These are phyloP conservation scores for Platyscapa corneri DNA, from an alignment of 1,140 invertebrate genomes.

Conservation along the genomic window DNA sequence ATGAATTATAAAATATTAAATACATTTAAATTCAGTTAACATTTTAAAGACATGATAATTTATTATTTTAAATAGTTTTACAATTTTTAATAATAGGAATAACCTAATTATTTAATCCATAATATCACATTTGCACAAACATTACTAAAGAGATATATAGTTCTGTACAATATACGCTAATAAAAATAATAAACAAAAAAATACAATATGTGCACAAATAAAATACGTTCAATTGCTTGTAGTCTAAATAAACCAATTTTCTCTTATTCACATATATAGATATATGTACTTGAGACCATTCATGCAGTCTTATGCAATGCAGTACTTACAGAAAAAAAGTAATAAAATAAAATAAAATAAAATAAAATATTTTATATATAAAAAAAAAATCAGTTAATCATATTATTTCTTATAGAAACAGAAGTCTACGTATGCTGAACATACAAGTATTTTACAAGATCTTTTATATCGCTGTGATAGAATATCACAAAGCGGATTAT, in stretches of 20 bases:
- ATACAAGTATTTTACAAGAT: constrained; percentile 49
- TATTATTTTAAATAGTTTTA: constrained; percentile 57
- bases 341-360: neutral
- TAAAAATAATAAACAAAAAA: constrained; percentile 42
- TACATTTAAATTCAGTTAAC: neutral
- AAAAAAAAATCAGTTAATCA: neutral
- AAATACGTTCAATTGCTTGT: constrained; percentile 17
- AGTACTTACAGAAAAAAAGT: constrained; percentile 33
- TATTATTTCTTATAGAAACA: constrained; percentile 9
- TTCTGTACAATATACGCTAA: constrained; percentile 47
- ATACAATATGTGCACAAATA: constrained; percentile 41
- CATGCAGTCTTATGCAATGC: constrained; percentile 8
- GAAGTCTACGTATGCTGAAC: constrained; percentile 33
- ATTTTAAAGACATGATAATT: constrained; percentile 44
- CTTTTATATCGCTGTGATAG: constrained; percentile 34
- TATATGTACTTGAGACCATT: constrained; percentile 38
- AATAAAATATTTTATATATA: neutral
- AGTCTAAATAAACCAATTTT: constrained; percentile 41
- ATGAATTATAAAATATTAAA: neutral
- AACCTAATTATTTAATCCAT: constrained; percentile 39
- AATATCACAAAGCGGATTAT: constrained; percentile 53
- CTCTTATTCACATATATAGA: constrained; percentile 30
- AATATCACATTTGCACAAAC: constrained; percentile 60
- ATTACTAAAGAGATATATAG: constrained; percentile 47
- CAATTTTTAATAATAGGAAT: constrained; percentile 41